Percentiles rank a stretch among this genome's conserved stretches.
phyloP scores from a whole-genome alignment of 2,797 vertebrate species.

The Mergus octosetaceus region DNA sequence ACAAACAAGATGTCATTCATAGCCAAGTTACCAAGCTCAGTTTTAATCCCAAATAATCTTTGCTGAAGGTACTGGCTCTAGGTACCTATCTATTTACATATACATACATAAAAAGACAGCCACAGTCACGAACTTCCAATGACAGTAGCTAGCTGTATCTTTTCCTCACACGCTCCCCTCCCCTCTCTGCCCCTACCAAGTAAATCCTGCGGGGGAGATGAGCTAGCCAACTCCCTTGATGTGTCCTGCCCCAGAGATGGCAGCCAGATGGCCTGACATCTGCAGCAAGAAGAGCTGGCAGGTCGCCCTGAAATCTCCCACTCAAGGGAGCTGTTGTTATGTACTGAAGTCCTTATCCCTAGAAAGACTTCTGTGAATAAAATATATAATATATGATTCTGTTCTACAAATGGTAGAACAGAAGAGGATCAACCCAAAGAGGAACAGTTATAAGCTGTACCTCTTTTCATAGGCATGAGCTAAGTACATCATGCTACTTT shows the following conservation, averaged over 20 bases:
- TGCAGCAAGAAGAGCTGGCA: conserved; percentile 68
- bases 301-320: conserved; percentile 69
- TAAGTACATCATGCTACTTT: background rate
- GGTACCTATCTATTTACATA: background rate
- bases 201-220: conserved; percentile 54
- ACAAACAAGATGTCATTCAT: accelerated
- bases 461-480: background rate
- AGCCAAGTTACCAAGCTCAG: background rate
- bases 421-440: background rate
- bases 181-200: background rate
- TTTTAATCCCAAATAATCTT: background rate
- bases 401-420: background rate
- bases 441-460: background rate
- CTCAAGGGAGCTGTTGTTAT: conserved; percentile 66
- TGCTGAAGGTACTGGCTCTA: background rate
- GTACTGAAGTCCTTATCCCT: conserved; percentile 58
- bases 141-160: background rate
- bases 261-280: conserved; percentile 72
- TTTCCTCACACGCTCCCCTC: conserved; percentile 5
- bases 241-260: conserved; percentile 69
- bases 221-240: conserved; percentile 67
- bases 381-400: conserved; percentile 36
- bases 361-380: conserved; percentile 56
- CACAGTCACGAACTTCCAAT: background rate
- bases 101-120: background rate